phyloP scores from a whole-genome alignment of 2,888 invertebrate genomes.

The Phlogophora meticulosa region DNA sequence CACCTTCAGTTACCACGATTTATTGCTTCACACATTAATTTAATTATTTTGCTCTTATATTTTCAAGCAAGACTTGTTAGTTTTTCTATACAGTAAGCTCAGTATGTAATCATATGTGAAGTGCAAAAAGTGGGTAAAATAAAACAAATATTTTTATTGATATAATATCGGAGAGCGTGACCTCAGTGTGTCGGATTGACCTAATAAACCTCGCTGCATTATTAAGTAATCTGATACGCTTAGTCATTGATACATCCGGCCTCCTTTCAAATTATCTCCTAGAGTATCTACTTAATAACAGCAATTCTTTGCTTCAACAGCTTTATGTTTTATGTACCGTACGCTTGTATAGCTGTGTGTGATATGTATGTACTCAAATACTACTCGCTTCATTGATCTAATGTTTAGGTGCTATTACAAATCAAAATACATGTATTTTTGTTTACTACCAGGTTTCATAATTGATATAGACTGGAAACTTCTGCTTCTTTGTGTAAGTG shows the following conservation, averaged over 20 bases:
- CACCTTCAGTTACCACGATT: slow-evolving; percentile 77
- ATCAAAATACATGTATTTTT: neutral
- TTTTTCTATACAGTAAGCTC: slow-evolving; percentile 40
- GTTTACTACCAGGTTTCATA: no score
- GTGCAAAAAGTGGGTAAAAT: slow-evolving; percentile 19
- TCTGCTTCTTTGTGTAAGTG: no score
- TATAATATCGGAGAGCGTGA: slow-evolving; percentile 51
- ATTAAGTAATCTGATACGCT: slow-evolving; percentile 77
- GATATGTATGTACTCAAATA: neutral
- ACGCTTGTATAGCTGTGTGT: neutral
- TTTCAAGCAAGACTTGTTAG: slow-evolving; percentile 53
- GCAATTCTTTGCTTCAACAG: slow-evolving; percentile 57
- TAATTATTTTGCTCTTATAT: slow-evolving; percentile 69
- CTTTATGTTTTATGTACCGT: slow-evolving; percentile 21
- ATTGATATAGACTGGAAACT: no score
- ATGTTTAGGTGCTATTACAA: neutral
- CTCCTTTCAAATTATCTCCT: slow-evolving; percentile 72
- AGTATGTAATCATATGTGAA: slow-evolving; percentile 24
- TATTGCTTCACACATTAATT: slow-evolving; percentile 84
- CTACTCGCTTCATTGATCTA: neutral
- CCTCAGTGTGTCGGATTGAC: slow-evolving; percentile 60
- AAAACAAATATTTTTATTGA: slow-evolving; percentile 51
- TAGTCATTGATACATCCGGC: slow-evolving; percentile 77
- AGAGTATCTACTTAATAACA: slow-evolving; percentile 54
- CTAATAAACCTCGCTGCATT: slow-evolving; percentile 62